A percentile compares a stretch with the other conserved stretches of the same genome.
Evolutionary conservation across 2,797 vertebrate species (phyloP).

Genomic region (Chrosomus eos): DNA sequence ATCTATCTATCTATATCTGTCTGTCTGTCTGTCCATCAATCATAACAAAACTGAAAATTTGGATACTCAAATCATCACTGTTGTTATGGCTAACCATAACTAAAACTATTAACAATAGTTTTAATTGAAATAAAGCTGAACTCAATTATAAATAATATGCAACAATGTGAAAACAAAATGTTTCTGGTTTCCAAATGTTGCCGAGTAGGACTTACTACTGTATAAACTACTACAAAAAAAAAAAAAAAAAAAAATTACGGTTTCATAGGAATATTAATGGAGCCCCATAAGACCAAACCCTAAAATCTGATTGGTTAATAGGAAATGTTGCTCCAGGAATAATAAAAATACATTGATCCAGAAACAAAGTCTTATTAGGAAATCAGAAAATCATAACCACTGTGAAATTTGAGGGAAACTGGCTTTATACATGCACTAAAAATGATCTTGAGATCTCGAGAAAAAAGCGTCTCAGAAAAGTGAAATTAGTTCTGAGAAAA

Average conservation of each 20-base stretch:
- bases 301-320: not conserved
- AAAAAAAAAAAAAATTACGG: too few relatives aligned
- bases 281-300: too few relatives aligned
- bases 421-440: not conserved
- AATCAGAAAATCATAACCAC: not conserved
- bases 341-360: not conserved
- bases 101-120: too few relatives aligned
- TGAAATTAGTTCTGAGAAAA: slow-evolving; percentile 1
- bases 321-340: not conserved
- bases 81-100: too few relatives aligned
- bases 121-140: too few relatives aligned
- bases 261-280: too few relatives aligned
- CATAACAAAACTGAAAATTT: too few relatives aligned
- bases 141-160: too few relatives aligned
- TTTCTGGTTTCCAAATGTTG: not conserved
- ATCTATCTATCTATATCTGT: too few relatives aligned
- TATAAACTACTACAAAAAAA: not conserved
- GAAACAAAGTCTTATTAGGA: not conserved
- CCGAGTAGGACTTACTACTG: not conserved
- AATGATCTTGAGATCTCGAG: not conserved
- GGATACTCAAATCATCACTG: too few relatives aligned
- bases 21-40: too few relatives aligned
- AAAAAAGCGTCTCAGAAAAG: not conserved
- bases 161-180: not conserved
- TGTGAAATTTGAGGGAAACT: not conserved